Evolutionary conservation across 2,113 vertebrate species (phyloP).

Genomic region (Bostrychus sinensis): DNA sequence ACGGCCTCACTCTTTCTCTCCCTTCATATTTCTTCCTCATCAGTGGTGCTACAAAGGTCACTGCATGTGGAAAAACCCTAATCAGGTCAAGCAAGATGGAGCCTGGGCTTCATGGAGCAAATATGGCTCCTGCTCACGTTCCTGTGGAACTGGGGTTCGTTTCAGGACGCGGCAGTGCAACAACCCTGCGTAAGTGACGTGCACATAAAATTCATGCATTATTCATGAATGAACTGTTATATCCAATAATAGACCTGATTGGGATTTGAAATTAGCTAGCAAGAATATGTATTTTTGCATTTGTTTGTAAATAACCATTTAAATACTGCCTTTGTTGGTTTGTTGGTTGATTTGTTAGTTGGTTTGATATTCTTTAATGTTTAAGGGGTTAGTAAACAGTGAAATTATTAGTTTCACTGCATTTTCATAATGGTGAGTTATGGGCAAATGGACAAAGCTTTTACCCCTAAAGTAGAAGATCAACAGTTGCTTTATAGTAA

Average conservation of each 20-base stretch:
- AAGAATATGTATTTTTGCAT: no score
- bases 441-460: no score
- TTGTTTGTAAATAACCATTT: no score
- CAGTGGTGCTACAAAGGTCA: slow-evolving; percentile 99
- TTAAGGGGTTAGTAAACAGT: no score
- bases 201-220: neutral
- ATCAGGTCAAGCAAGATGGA: slow-evolving; percentile 93
- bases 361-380: no score
- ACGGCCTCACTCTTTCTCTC: neutral
- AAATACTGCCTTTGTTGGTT: no score
- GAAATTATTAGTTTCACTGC: no score
- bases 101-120: slow-evolving; percentile 93
- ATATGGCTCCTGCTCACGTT: slow-evolving; percentile 91
- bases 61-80: slow-evolving; percentile 97
- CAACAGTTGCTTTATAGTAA: no score
- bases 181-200: slow-evolving; percentile 86
- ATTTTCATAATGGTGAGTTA: no score
- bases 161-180: slow-evolving; percentile 94
- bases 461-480: no score
- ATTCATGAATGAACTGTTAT: neutral
- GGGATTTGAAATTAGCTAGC: neutral
- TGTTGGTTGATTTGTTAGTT: no score
- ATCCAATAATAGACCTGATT: neutral
- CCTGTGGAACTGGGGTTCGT: slow-evolving; percentile 91
- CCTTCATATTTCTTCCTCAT: neutral